Evolutionary conservation across 2,888 invertebrate species (phyloP), one percentile per base, ranked within the genome.

Genomic region (Leptinotarsa tumamoca): DNA sequence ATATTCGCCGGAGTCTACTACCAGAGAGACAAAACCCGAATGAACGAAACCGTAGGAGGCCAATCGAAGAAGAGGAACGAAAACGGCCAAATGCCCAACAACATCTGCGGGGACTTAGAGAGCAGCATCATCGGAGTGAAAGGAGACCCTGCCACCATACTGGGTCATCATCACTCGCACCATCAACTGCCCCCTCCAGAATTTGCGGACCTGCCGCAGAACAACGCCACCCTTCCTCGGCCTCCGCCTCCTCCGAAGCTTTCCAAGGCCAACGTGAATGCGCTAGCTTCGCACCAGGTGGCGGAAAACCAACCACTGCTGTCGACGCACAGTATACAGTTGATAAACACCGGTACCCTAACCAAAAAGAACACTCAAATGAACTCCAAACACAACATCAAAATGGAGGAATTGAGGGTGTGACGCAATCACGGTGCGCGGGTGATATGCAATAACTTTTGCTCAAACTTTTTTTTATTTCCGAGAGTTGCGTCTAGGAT

Each of bases 1-100:
- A 96, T 98, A 85, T 98, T 98, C 86, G 97, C 97, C 72, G 97
- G 96, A 4, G 96, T 98, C 0, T 98, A 97, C 87, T 98, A 98
- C 86, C 97, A 98, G 86, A 91, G 96, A 72, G 96, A 96, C 86
- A 96, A 96, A 87, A 94, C 94, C 78, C 91, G 94, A 80, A 92
- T 94, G 91, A 91, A 85, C 88, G 89, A 89, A 79, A 88, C 86
- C 78, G 91, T 91, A 15, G 91, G 90, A 83, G 90, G 90, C 83
- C 91, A 90, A 75, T 87, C 90, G 13, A 92, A 95, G 86, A 93
- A 95, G 84, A 91, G 95, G 54, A 94, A 93, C 79, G 95, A 95
- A 85, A 95, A 95, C 83, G 95, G 95, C 0, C 95, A 95, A 86
- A 95, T 95, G 94, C 95, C 95, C 10, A 95, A 95, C 85, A 95